A percentile compares a stretch with the other conserved stretches of the same genome.
phyloP scores from a whole-genome alignment of 2,797 vertebrate genomes.

The Pachyuromys duprasi region DNA sequence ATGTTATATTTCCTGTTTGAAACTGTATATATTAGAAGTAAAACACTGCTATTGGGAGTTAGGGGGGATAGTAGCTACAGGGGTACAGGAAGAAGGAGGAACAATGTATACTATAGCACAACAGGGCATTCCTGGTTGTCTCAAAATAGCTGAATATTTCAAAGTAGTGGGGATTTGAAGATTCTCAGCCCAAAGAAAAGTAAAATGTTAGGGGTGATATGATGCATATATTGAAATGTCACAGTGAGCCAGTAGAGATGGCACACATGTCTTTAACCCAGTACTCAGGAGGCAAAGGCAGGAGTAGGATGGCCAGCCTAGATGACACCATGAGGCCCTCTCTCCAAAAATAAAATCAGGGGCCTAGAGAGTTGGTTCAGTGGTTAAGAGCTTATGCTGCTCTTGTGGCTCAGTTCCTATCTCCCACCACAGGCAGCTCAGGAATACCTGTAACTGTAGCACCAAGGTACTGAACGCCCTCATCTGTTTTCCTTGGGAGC shows the following conservation, averaged over 20 bases:
- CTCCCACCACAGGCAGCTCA: background rate
- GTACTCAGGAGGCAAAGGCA: background rate
- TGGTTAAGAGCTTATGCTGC: background rate
- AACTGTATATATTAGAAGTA: background rate
- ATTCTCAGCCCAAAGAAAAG: background rate
- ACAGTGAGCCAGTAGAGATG: background rate
- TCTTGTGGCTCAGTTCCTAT: background rate
- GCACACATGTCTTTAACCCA: background rate
- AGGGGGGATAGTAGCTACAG: background rate
- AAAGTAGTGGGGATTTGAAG: background rate
- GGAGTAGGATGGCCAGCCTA: background rate
- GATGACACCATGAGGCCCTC: background rate
- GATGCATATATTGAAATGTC: background rate
- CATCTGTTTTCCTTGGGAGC: background rate
- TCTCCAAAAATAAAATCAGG: background rate
- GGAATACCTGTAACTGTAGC: background rate
- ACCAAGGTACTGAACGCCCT: background rate
- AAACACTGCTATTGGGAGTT: background rate
- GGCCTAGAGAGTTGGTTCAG: background rate
- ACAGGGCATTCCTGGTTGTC: no score
- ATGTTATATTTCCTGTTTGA: background rate
- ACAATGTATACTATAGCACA: background rate
- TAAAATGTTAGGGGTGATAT: background rate
- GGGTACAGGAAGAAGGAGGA: background rate
- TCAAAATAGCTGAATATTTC: background rate